Evolutionary conservation across 1,140 invertebrate genomes (phyloP).

Genomic region (Bombus polaris): DNA sequence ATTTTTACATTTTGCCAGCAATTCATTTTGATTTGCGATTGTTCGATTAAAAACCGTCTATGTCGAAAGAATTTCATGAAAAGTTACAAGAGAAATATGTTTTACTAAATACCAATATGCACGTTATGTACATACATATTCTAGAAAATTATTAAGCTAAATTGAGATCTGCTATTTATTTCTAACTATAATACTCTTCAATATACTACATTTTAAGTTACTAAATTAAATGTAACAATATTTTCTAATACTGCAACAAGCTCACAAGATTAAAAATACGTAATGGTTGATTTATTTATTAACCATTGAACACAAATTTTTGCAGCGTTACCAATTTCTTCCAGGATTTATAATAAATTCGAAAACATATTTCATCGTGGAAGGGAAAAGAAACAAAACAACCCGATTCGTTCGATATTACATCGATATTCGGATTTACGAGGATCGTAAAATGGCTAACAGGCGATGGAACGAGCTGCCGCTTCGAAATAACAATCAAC

Average conservation of each 20-base stretch:
- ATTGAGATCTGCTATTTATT: too few relatives aligned
- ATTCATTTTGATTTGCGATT: too few relatives aligned
- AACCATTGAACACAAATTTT: neutral
- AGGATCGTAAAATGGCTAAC: constrained; percentile 18
- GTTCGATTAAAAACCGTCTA: too few relatives aligned
- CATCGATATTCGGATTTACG: constrained; percentile 13
- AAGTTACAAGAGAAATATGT: too few relatives aligned
- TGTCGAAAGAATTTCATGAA: too few relatives aligned
- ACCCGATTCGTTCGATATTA: neutral
- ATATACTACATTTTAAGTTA: too few relatives aligned
- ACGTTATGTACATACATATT: too few relatives aligned
- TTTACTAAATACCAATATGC: too few relatives aligned
- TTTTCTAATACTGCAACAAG: neutral
- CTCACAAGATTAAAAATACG: neutral
- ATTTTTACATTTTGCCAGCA: too few relatives aligned
- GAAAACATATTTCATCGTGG: neutral
- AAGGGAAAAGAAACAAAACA: neutral
- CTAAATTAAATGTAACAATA: neutral
- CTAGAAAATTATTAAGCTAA: too few relatives aligned
- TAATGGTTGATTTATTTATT: neutral
- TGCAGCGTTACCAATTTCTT: neutral
- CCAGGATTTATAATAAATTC: neutral
- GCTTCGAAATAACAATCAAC: neutral
- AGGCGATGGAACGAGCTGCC: neutral
- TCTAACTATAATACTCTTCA: too few relatives aligned